Conservation (phyloP, 92 coral and sea anemone species). For the Porites lobata region DNA sequence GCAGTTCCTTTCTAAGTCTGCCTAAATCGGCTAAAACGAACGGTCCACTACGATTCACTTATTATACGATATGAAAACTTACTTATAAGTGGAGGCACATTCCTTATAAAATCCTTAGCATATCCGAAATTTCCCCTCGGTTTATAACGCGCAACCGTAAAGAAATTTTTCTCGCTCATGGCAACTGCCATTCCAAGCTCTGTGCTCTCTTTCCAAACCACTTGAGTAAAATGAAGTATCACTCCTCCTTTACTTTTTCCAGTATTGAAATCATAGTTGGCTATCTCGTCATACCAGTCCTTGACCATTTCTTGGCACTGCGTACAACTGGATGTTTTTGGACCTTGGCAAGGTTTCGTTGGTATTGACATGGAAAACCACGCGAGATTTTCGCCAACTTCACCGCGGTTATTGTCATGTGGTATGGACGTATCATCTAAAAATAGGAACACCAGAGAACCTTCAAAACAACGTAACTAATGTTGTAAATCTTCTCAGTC, state of each 20-base stretch:
- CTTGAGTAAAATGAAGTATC: slow-evolving; percentile 83
- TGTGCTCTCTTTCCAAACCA: slow-evolving; percentile 84
- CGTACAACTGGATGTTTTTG: slow-evolving; percentile 62
- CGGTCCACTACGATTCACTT: too few species aligned
- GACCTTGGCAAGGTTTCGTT: slow-evolving; percentile 69
- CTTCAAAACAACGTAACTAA: background rate
- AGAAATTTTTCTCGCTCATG: slow-evolving; percentile 34
- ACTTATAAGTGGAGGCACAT: background rate
- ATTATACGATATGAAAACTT: background rate
- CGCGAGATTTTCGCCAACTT: slow-evolving; percentile 86
- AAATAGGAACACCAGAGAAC: background rate
- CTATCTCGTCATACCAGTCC: slow-evolving; percentile 86
- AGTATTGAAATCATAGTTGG: slow-evolving; percentile 71
- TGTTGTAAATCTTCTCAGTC: background rate
- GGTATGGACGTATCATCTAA: background rate
- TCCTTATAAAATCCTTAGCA: background rate
- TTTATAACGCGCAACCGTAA: slow-evolving; percentile 85
- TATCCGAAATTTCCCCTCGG: slow-evolving; percentile 73
- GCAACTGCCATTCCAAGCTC: slow-evolving; percentile 93
- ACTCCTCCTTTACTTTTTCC: slow-evolving; percentile 74
- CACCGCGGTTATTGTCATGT: slow-evolving; percentile 61
- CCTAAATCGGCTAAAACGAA: too few species aligned
- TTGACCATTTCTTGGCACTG: slow-evolving; percentile 80
- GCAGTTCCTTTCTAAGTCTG: too few species aligned
- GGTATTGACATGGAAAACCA: slow-evolving; percentile 61